Evolutionary conservation across 2,797 vertebrate genomes (phyloP).

Genomic region (Varecia variegata): DNA sequence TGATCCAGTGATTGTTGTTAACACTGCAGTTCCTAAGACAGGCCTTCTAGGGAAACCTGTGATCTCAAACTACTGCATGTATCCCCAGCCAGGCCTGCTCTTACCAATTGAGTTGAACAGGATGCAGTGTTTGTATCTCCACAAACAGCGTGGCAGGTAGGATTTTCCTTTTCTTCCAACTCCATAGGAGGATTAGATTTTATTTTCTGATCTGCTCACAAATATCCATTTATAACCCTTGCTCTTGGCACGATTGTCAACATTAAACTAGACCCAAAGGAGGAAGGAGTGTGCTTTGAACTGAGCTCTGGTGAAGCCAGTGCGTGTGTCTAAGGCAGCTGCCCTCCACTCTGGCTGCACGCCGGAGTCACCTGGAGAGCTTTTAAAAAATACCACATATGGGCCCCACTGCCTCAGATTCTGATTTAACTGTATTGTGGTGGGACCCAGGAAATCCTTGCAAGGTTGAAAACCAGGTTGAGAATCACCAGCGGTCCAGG

Average conservation of each 20-base stretch:
- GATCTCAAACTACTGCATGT: background rate
- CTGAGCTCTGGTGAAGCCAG: background rate
- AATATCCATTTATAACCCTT: constrained; percentile 10
- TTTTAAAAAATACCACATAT: background rate
- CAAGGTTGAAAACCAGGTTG: background rate
- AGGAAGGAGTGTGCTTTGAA: background rate
- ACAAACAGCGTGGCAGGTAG: background rate
- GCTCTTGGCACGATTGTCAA: background rate
- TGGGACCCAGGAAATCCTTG: background rate
- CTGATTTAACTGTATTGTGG: background rate
- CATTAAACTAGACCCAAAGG: background rate
- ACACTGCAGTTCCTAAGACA: background rate
- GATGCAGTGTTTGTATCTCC: constrained; percentile 15
- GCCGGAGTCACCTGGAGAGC: background rate
- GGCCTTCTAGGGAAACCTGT: background rate
- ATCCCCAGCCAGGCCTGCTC: background rate
- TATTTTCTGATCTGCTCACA: constrained; percentile 42
- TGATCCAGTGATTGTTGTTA: background rate
- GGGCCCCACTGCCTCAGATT: background rate
- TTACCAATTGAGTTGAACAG: background rate
- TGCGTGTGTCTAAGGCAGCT: background rate
- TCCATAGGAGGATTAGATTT: constrained; percentile 31
- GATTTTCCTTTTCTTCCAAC: constrained; percentile 44
- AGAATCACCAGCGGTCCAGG: background rate
- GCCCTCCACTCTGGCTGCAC: background rate